phyloP scores from a whole-genome alignment of 2,888 invertebrate species.

The Drosophila subsilvestris region DNA sequence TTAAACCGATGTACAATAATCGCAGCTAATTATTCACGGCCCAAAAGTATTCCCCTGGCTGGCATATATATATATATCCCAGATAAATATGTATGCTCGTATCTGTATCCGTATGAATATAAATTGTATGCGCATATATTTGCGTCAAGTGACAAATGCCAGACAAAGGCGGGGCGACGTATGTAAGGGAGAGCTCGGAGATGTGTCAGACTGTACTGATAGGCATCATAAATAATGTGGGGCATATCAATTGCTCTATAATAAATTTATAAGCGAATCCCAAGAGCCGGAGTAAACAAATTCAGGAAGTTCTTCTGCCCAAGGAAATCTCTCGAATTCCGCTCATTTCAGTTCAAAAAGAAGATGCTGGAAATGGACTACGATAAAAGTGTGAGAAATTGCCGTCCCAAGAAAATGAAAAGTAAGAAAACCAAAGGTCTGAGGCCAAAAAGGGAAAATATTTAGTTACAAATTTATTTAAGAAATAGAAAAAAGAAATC shows the following conservation, averaged over 20 bases:
- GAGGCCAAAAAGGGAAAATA: neutral
- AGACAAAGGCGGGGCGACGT: conserved; percentile 21
- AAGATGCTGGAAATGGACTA: neutral
- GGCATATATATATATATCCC: conserved; percentile 33
- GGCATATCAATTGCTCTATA: conserved; percentile 60
- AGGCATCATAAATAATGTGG: conserved; percentile 68
- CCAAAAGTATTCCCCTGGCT: conserved; percentile 1
- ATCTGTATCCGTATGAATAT: conserved; percentile 39
- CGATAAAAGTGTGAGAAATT: neutral
- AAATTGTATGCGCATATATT: conserved; percentile 53
- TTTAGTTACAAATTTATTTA: neutral
- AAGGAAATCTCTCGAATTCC: neutral
- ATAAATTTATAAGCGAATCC: conserved; percentile 64
- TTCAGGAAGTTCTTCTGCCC: conserved; percentile 22
- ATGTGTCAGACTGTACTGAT: conserved; percentile 42
- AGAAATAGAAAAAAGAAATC: neutral
- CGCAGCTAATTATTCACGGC: conserved; percentile 63
- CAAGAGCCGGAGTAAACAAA: conserved; percentile 21
- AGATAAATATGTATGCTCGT: conserved; percentile 30
- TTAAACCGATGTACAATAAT: conserved; percentile 52
- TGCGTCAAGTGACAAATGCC: conserved; percentile 57
- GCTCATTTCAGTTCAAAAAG: neutral
- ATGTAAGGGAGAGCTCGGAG: neutral
- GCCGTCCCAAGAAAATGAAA: neutral
- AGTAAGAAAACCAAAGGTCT: neutral